A percentile compares a stretch with the other conserved stretches of the same genome.
phyloP scores from a whole-genome alignment of 2,113 vertebrate genomes.

The Bubalus kerabau region DNA sequence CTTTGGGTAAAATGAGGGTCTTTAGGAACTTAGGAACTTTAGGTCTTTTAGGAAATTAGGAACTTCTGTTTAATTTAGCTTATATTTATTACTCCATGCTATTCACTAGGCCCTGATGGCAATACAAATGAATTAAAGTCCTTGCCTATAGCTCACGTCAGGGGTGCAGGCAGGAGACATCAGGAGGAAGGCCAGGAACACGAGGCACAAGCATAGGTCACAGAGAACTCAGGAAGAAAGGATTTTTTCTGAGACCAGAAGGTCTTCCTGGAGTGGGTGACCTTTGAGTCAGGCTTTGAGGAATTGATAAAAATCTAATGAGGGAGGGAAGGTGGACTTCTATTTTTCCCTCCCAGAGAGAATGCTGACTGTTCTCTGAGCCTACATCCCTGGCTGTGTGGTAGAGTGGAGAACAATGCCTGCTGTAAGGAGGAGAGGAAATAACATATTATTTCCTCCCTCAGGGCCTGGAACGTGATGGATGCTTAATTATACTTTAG shows the following conservation, averaged over 20 bases:
- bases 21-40: neutral
- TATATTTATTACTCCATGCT: neutral
- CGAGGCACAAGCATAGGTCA: neutral
- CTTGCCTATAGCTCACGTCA: neutral
- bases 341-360: neutral
- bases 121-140: neutral
- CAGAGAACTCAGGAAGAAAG: neutral
- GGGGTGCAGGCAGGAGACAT: neutral
- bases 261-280: constrained; percentile 6
- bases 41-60: neutral
- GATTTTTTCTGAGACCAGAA: neutral
- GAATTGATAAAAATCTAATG: neutral
- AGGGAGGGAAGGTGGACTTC: neutral
- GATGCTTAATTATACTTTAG: constrained; percentile 11
- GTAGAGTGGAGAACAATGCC: neutral
- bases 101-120: neutral
- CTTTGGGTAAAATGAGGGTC: neutral
- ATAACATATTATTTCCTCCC: neutral
- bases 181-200: neutral
- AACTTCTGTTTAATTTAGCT: neutral
- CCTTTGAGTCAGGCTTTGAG: neutral
- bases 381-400: neutral
- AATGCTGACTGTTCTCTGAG: neutral
- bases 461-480: neutral
- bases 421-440: neutral